phyloP scores from a whole-genome alignment of 2,113 vertebrate species.

The Nothoprocta pentlandii region DNA sequence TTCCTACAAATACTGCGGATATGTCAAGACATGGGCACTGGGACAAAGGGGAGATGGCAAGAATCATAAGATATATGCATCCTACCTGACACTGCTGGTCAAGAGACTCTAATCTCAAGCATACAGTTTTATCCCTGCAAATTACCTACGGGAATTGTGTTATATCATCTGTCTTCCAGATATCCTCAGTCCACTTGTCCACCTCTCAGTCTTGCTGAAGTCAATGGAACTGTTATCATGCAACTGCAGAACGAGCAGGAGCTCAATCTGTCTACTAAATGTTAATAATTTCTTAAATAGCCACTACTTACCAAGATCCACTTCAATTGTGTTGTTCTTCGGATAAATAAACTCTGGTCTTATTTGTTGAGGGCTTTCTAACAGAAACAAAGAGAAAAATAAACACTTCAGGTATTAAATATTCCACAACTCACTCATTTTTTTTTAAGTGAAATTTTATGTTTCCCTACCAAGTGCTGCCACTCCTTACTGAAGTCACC shows the following conservation, averaged over 20 bases:
- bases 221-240: background rate
- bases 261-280: background rate
- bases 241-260: background rate
- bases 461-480: background rate
- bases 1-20: background rate
- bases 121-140: background rate
- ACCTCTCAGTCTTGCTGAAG: background rate
- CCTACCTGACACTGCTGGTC: background rate
- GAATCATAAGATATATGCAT: background rate
- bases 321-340: conserved; percentile 77
- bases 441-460: background rate
- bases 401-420: background rate
- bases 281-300: background rate
- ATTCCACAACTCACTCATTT: background rate
- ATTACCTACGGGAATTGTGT: background rate
- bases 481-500: background rate
- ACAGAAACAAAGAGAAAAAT: conserved; percentile 2
- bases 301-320: conserved; percentile 80
- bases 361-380: conserved; percentile 22
- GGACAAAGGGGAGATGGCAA: background rate
- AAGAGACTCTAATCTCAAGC: background rate
- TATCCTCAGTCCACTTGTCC: background rate
- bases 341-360: conserved; percentile 82
- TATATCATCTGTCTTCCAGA: background rate
- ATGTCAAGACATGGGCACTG: background rate